phyloP scores from a whole-genome alignment of 1,140 invertebrate species.

The Leguminivora glycinivorella region DNA sequence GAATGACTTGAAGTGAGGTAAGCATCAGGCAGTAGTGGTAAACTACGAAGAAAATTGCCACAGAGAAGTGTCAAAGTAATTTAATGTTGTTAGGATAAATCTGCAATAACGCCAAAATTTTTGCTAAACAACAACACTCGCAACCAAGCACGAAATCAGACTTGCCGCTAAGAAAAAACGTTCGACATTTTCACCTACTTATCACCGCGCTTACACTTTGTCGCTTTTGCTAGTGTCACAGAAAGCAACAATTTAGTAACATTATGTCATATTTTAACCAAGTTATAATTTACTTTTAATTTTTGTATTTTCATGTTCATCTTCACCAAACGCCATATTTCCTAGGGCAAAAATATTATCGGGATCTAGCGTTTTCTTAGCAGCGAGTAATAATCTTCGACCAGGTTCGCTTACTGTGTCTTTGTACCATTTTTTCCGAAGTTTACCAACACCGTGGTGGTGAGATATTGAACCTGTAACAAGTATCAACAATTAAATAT shows the following conservation, averaged over 20 bases:
- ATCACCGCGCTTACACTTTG: too few relatives aligned
- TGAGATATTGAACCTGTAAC: conserved; percentile 94
- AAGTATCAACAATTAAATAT: conserved; percentile 20
- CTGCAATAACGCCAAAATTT: too few relatives aligned
- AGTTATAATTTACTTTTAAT: conserved; percentile 62
- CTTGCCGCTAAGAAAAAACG: too few relatives aligned
- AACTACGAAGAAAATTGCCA: too few relatives aligned
- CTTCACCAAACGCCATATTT: conserved; percentile 82
- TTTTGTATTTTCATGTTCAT: conserved; percentile 28
- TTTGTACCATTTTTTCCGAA: conserved; percentile 91
- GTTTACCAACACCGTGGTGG: conserved; percentile 97
- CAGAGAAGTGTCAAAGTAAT: too few relatives aligned
- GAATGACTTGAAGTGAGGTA: too few relatives aligned
- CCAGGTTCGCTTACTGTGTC: conserved; percentile 88
- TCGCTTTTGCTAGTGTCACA: too few relatives aligned
- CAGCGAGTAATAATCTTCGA: conserved; percentile 85
- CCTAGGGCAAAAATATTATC: conserved; percentile 95
- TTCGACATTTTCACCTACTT: too few relatives aligned
- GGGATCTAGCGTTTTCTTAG: conserved; percentile 94
- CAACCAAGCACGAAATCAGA: too few relatives aligned
- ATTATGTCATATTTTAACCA: background rate
- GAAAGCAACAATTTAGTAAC: background rate
- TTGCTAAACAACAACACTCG: too few relatives aligned
- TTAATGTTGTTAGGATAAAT: too few relatives aligned
- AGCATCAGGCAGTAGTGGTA: too few relatives aligned